These are phyloP conservation scores for Trichopria drosophilae DNA, from an alignment of 2,888 invertebrate species.

Conservation along the genomic window DNA sequence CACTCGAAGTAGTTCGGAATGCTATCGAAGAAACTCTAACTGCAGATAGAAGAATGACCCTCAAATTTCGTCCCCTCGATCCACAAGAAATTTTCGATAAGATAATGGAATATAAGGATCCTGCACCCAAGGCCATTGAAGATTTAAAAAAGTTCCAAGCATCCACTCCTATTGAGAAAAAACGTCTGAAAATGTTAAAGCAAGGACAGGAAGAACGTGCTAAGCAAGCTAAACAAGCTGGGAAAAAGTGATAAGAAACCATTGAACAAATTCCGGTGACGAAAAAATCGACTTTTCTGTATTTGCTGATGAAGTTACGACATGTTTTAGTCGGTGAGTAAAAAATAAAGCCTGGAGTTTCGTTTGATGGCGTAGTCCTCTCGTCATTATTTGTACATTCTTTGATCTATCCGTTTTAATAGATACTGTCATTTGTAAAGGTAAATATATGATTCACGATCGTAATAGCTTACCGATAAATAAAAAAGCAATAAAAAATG, in stretches of 20 bases:
- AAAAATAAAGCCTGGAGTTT: no score
- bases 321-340: no score
- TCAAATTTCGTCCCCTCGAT: conserved; percentile 62
- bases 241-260: neutral
- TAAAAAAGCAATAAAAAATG: no score
- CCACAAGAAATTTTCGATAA: conserved; percentile 61
- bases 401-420: no score
- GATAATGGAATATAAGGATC: conserved; percentile 53
- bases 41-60: conserved; percentile 61
- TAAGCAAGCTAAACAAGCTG: conserved; percentile 10
- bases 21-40: conserved; percentile 59
- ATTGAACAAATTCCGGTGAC: no score
- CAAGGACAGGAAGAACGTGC: conserved; percentile 21
- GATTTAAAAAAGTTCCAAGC: conserved; percentile 40
- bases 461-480: no score
- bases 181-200: conserved; percentile 29
- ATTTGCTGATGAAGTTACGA: no score
- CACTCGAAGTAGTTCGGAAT: conserved; percentile 60
- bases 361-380: no score
- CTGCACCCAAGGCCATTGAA: conserved; percentile 29
- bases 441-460: no score
- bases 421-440: no score
- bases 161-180: conserved; percentile 39
- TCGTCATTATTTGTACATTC: no score
- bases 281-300: no score